Conservation (phyloP, 2,888 invertebrate species). For the Serripes groenlandicus region DNA sequence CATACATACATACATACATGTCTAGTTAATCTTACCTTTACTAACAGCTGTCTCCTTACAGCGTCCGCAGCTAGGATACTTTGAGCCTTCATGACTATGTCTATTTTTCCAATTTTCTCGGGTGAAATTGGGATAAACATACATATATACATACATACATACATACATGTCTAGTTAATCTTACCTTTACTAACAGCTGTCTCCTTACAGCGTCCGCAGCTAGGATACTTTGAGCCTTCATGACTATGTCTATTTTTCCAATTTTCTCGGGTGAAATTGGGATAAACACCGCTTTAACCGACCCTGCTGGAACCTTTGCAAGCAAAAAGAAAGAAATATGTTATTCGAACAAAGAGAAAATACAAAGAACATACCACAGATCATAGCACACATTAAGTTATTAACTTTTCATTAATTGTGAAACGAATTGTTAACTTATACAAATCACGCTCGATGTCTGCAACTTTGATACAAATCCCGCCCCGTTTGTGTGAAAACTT, state of each 20-base stretch:
- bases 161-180: too few relatives aligned
- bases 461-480: too few relatives aligned
- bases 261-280: slow-evolving; percentile 55
- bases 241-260: slow-evolving; percentile 44
- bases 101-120: slow-evolving; percentile 41
- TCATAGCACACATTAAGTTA: too few relatives aligned
- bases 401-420: too few relatives aligned
- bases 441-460: too few relatives aligned
- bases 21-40: slow-evolving; percentile 19
- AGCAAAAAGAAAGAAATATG: too few relatives aligned
- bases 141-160: too few relatives aligned
- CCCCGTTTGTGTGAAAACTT: too few relatives aligned
- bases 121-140: slow-evolving; percentile 61
- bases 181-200: slow-evolving; percentile 44
- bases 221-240: slow-evolving; percentile 55
- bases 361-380: too few relatives aligned
- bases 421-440: too few relatives aligned
- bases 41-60: slow-evolving; percentile 54
- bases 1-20: too few relatives aligned
- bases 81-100: slow-evolving; percentile 59
- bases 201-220: slow-evolving; percentile 61
- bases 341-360: too few relatives aligned
- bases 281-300: slow-evolving; percentile 55
- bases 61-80: slow-evolving; percentile 54
- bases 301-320: slow-evolving; percentile 58